Evolutionary conservation across 2,888 invertebrate species (phyloP).

Genomic region (Monoplex corrugatus): DNA sequence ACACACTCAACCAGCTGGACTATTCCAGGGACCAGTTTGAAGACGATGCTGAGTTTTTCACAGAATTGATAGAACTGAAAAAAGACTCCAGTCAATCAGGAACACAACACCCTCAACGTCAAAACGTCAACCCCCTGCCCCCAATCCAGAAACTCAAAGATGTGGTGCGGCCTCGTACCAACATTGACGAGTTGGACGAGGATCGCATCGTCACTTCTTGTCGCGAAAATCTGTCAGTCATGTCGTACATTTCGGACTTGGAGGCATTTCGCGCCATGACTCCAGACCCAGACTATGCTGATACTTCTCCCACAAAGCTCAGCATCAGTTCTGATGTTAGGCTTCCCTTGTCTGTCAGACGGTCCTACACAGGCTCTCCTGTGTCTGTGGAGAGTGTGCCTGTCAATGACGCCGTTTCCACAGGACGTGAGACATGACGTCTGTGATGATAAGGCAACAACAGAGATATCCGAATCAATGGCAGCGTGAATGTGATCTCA

Average conservation of each 20-base stretch:
- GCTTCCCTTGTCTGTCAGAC: background rate
- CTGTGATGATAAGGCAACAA: too few species aligned
- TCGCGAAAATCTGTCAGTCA: background rate
- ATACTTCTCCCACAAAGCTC: background rate
- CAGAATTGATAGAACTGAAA: constrained; percentile 57
- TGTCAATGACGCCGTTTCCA: background rate
- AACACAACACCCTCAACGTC: constrained; percentile 40
- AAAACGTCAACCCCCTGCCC: constrained; percentile 57
- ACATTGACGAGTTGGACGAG: constrained; percentile 34
- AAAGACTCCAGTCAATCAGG: constrained; percentile 5
- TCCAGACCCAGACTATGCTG: background rate
- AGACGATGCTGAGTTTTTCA: constrained; percentile 68
- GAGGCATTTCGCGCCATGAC: background rate
- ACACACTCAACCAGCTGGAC: constrained; percentile 66
- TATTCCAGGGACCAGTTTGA: constrained; percentile 68
- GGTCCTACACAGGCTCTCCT: background rate
- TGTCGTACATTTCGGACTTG: background rate
- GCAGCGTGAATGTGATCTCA: too few species aligned
- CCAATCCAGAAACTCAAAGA: constrained; percentile 58
- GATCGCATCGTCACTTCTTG: background rate
- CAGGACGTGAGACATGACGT: too few species aligned
- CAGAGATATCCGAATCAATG: too few species aligned
- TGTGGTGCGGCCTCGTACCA: constrained; percentile 2
- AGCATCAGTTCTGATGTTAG: background rate
- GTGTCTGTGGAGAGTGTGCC: background rate